phyloP scores from a whole-genome alignment of 2,113 vertebrate genomes.

The Noturus placidus region DNA sequence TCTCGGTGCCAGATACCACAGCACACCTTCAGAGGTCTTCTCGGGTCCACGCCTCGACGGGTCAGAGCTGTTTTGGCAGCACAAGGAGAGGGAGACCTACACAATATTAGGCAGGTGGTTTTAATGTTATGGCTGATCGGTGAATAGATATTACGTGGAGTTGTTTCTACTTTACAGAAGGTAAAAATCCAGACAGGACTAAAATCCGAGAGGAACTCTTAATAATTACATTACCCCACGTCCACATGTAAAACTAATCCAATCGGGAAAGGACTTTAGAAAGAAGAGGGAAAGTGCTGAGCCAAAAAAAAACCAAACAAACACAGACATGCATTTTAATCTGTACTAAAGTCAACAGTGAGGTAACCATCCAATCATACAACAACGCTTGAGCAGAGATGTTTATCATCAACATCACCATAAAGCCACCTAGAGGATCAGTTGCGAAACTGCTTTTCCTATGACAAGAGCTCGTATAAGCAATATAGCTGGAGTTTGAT shows the following conservation, averaged over 20 bases:
- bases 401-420: background rate
- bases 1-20: no score
- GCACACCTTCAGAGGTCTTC: no score
- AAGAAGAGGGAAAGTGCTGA: background rate
- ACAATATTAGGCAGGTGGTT: no score
- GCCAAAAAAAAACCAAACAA: background rate
- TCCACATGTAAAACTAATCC: conserved; percentile 10
- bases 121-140: no score
- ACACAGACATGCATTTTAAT: background rate
- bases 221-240: background rate
- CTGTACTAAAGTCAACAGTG: background rate
- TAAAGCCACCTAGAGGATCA: background rate
- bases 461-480: background rate
- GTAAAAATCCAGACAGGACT: background rate
- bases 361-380: background rate
- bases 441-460: background rate
- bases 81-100: no score
- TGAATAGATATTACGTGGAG: no score
- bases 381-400: background rate
- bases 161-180: no score
- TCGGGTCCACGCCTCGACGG: no score
- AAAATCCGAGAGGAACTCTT: background rate
- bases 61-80: no score
- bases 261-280: background rate
- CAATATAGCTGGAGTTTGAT: no score